Conservation (phyloP, 2,888 invertebrate species). For the Lamellibrachia satsuma region DNA sequence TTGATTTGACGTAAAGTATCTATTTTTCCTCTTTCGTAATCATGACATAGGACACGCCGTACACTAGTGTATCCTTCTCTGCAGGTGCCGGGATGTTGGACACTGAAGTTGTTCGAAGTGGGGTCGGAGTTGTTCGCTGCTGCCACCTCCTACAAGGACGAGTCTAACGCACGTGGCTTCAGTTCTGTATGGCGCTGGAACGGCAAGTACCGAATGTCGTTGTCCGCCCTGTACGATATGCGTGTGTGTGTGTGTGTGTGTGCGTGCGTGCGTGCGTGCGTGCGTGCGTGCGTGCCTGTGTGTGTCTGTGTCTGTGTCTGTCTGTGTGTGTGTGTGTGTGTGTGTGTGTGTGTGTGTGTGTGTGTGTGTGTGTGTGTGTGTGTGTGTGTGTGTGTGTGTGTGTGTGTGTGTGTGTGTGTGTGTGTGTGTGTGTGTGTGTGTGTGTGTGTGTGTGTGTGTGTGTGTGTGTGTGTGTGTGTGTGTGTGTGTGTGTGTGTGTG, state of each 20-base stretch:
- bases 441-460: background rate
- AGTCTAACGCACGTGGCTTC: background rate
- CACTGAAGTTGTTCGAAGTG: background rate
- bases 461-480: background rate
- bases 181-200: background rate
- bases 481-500: background rate
- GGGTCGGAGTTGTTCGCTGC: background rate
- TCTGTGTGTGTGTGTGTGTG: background rate
- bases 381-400: background rate
- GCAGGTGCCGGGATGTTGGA: background rate
- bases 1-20: background rate
- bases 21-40: background rate
- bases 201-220: background rate
- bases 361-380: background rate
- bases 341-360: background rate
- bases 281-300: background rate
- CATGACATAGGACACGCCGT: background rate
- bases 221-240: background rate
- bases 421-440: background rate
- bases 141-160: background rate
- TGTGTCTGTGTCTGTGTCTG: background rate
- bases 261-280: background rate
- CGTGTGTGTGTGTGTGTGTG: background rate
- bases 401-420: background rate
- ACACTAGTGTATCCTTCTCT: background rate